phyloP scores from a whole-genome alignment of 2,888 invertebrate species.

The Chydorus sphaericus region DNA sequence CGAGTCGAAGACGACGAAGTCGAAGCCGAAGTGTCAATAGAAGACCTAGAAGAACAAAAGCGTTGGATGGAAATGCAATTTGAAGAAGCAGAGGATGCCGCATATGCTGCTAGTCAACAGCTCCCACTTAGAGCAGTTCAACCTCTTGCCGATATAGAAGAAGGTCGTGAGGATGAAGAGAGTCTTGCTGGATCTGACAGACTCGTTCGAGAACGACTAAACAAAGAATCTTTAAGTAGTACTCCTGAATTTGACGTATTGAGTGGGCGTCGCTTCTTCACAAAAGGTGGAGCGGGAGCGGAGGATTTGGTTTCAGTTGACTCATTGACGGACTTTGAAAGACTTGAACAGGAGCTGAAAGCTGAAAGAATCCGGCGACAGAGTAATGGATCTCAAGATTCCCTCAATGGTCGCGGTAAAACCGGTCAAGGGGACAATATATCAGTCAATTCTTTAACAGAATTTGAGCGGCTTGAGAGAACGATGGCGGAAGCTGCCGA shows the following conservation, averaged over 20 bases:
- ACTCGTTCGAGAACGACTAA: conserved; percentile 37
- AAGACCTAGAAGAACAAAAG: conserved; percentile 35
- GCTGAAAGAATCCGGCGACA: conserved; percentile 46
- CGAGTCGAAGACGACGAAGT: conserved; percentile 20
- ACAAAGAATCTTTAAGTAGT: conserved; percentile 78
- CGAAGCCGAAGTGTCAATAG: conserved; percentile 27
- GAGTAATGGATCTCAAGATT: conserved; percentile 51
- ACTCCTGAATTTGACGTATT: conserved; percentile 82
- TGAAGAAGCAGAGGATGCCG: conserved; percentile 48
- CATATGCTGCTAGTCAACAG: conserved; percentile 39
- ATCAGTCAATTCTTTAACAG: conserved; percentile 71
- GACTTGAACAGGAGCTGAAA: conserved; percentile 66
- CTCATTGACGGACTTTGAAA: conserved; percentile 88
- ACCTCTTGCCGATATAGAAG: conserved; percentile 78
- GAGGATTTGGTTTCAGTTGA: conserved; percentile 84
- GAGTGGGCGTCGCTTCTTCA: conserved; percentile 66
- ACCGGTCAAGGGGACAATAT: conserved; percentile 70
- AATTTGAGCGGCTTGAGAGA: conserved; percentile 81
- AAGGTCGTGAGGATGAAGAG: conserved; percentile 49
- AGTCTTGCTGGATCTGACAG: conserved; percentile 62
- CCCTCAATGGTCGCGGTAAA: conserved; percentile 50
- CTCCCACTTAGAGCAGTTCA: conserved; percentile 20
- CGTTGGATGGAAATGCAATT: conserved; percentile 84
- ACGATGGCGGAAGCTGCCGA: conserved; percentile 71
- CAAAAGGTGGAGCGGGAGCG: conserved; percentile 70